Evolutionary conservation across 2,113 vertebrate genomes (phyloP).

Genomic region (Heteronetta atricapilla): DNA sequence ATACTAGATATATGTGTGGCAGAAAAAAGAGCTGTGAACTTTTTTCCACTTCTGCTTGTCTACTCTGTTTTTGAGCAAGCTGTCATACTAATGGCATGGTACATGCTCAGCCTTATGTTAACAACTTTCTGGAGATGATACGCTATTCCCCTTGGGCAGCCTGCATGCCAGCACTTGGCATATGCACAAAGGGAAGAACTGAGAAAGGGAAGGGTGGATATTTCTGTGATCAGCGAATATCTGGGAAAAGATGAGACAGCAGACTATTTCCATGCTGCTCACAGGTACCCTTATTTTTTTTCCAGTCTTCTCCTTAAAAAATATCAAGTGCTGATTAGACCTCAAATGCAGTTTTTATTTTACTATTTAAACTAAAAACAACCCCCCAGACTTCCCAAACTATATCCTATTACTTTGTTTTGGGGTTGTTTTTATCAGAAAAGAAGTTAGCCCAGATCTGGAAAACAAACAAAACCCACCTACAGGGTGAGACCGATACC

Average conservation of each 20-base stretch:
- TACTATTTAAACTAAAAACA: background rate
- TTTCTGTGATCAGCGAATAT: constrained; percentile 19
- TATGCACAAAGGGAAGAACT: constrained; percentile 33
- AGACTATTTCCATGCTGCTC: background rate
- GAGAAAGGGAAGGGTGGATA: constrained; percentile 23
- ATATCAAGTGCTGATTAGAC: background rate
- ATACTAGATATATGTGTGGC: background rate
- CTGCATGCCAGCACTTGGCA: constrained; percentile 58
- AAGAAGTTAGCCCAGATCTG: background rate
- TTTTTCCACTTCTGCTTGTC: constrained; percentile 18
- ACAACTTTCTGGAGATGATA: constrained; percentile 72
- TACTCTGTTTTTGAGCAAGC: constrained; percentile 67
- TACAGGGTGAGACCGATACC: background rate
- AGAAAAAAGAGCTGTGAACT: constrained; percentile 15
- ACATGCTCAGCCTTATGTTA: constrained; percentile 75
- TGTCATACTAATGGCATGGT: constrained; percentile 75
- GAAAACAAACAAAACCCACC: background rate
- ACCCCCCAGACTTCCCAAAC: no score
- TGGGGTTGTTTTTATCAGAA: background rate
- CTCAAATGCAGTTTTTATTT: background rate
- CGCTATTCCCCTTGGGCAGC: constrained; percentile 66
- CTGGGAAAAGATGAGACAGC: background rate
- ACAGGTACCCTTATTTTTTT: background rate
- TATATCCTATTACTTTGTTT: background rate
- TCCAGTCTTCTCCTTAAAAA: background rate